A percentile compares a stretch with the other conserved stretches of the same genome.
Conservation (phyloP, 2,113 vertebrate species). For the Pachycephala philippinensis region DNA sequence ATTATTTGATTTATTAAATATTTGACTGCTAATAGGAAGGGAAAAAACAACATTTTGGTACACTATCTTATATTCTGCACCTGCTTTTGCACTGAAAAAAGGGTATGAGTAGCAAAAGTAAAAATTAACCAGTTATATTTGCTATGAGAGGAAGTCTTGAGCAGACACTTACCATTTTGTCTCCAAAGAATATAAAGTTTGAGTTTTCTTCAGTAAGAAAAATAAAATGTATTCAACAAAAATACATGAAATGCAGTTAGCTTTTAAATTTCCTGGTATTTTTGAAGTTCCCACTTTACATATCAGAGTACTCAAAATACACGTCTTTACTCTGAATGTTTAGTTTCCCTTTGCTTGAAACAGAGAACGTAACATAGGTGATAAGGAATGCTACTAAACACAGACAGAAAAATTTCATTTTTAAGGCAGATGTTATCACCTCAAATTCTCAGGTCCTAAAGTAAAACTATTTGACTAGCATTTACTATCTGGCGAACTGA, state of each 20-base stretch:
- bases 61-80: neutral
- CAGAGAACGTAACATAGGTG: neutral
- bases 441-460: neutral
- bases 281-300: neutral
- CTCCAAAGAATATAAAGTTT: neutral
- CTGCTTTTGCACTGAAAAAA: neutral
- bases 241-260: neutral
- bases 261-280: neutral
- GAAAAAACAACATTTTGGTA: neutral
- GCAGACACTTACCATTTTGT: neutral
- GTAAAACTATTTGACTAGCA: neutral
- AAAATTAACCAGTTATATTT: neutral
- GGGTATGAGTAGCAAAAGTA: neutral
- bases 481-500: neutral
- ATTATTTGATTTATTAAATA: neutral
- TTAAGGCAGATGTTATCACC: neutral
- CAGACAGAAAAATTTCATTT: neutral
- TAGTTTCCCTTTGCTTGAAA: neutral
- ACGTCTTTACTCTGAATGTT: neutral
- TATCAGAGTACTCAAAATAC: neutral
- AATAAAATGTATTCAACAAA: neutral
- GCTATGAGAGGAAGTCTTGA: neutral
- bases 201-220: neutral
- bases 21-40: neutral
- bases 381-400: neutral